phyloP scores from a whole-genome alignment of 2,797 vertebrate genomes.

The Sus cebifrons region DNA sequence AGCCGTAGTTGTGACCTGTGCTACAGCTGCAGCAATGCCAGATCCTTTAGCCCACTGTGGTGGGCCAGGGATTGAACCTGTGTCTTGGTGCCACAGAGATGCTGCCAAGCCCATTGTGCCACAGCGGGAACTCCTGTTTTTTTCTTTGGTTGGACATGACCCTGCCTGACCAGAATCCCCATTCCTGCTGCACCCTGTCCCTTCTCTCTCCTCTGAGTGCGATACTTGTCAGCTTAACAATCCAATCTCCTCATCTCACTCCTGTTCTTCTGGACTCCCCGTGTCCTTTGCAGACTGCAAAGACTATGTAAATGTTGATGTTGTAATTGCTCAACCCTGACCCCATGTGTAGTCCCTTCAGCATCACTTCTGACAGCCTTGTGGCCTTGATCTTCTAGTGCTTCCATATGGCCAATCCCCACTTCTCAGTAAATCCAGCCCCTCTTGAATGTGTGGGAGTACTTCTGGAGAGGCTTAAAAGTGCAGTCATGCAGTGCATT shows the following conservation, averaged over 20 bases:
- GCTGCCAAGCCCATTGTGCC: too few species aligned
- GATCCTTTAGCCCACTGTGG: too few species aligned
- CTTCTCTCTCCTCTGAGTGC: not conserved
- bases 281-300: conserved; percentile 2
- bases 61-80: too few species aligned
- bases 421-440: not conserved
- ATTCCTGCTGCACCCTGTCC: not conserved
- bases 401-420: not conserved
- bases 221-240: not conserved
- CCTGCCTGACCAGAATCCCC: not conserved
- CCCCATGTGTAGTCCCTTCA: not conserved
- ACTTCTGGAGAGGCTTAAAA: not conserved
- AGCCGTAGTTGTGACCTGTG: too few species aligned
- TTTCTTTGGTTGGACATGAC: conserved; percentile 13
- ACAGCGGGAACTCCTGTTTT: not conserved
- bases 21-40: too few species aligned
- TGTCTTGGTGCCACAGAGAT: too few species aligned
- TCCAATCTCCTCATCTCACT: not conserved
- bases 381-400: conserved; percentile 50
- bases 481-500: not conserved
- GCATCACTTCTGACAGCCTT: not conserved
- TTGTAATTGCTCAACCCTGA: not conserved
- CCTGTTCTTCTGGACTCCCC: not conserved
- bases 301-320: not conserved
- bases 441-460: not conserved